Conservation (phyloP, 2,888 invertebrate genomes). For the Helobdella robusta region DNA sequence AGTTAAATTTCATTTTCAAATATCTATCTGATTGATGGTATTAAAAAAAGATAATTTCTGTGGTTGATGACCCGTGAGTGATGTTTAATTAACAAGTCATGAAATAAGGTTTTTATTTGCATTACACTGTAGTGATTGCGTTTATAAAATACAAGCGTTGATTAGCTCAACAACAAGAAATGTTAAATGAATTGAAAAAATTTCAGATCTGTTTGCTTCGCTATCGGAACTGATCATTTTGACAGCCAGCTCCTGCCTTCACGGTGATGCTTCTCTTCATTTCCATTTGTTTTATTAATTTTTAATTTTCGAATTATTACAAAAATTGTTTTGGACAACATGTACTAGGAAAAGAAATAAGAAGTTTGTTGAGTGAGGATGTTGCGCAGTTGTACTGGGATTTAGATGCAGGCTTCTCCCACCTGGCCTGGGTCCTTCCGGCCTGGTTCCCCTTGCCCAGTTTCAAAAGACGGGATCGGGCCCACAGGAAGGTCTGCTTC, state of each 20-base stretch:
- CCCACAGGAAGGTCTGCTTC: too few species aligned
- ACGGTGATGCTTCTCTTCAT: slow-evolving; percentile 36
- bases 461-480: slow-evolving; percentile 40
- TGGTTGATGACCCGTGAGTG: too few species aligned
- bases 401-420: slow-evolving; percentile 42
- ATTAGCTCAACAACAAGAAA: too few species aligned
- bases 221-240: slow-evolving; percentile 43
- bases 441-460: slow-evolving; percentile 43
- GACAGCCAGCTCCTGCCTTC: slow-evolving; percentile 43
- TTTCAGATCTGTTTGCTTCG: slow-evolving; percentile 40
- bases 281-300: background rate
- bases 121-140: too few species aligned
- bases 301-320: background rate
- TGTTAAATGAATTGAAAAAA: background rate
- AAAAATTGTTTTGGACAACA: background rate
- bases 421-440: slow-evolving; percentile 43
- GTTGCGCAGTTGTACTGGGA: slow-evolving; percentile 42
- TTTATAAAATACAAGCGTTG: too few species aligned
- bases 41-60: too few species aligned
- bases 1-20: too few species aligned
- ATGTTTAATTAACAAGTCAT: too few species aligned
- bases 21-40: too few species aligned
- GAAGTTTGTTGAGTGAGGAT: slow-evolving; percentile 38
- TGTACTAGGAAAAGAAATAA: slow-evolving; percentile 39
- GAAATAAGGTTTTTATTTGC: too few species aligned